These are phyloP conservation scores for Lampropteryx suffumata DNA, from an alignment of 2,888 invertebrate genomes.

Conservation along the genomic window DNA sequence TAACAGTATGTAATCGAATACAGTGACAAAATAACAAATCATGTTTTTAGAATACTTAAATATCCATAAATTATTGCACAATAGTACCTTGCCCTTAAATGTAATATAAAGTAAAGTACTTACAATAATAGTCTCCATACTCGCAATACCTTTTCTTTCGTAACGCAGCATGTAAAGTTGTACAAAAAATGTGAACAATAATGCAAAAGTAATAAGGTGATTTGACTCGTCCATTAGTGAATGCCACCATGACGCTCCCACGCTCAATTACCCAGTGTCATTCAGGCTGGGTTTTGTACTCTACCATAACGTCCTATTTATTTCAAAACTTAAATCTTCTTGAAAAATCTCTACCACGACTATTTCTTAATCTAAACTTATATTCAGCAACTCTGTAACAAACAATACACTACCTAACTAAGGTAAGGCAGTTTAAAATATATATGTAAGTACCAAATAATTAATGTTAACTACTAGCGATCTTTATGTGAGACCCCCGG, in stretches of 20 bases:
- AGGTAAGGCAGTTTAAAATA: neutral
- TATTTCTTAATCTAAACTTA: neutral
- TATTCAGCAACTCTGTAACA: neutral
- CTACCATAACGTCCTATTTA: slow-evolving; percentile 40
- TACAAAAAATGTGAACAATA: slow-evolving; percentile 66
- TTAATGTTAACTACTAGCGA: slow-evolving; percentile 15
- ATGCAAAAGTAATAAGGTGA: slow-evolving; percentile 75
- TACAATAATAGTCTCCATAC: slow-evolving; percentile 45
- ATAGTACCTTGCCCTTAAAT: slow-evolving; percentile 21
- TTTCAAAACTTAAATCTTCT: slow-evolving; percentile 6
- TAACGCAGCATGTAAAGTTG: slow-evolving; percentile 52
- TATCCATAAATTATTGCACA: neutral
- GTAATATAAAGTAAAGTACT: slow-evolving; percentile 60
- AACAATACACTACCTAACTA: neutral
- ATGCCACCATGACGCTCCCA: slow-evolving; percentile 73
- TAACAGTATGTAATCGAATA: too few species aligned
- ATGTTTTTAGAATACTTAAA: neutral
- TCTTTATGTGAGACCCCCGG: slow-evolving; percentile 30
- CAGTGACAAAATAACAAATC: neutral
- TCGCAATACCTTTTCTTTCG: slow-evolving; percentile 48
- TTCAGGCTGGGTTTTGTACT: slow-evolving; percentile 50
- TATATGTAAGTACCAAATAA: slow-evolving; percentile 11
- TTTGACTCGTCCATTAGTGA: slow-evolving; percentile 68
- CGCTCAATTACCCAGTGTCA: slow-evolving; percentile 55
- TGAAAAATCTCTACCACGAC: neutral